A percentile compares a stretch with the other conserved stretches of the same genome.
Conservation (phyloP, 1,140 invertebrate genomes). For the Tetragonula clypearis region DNA sequence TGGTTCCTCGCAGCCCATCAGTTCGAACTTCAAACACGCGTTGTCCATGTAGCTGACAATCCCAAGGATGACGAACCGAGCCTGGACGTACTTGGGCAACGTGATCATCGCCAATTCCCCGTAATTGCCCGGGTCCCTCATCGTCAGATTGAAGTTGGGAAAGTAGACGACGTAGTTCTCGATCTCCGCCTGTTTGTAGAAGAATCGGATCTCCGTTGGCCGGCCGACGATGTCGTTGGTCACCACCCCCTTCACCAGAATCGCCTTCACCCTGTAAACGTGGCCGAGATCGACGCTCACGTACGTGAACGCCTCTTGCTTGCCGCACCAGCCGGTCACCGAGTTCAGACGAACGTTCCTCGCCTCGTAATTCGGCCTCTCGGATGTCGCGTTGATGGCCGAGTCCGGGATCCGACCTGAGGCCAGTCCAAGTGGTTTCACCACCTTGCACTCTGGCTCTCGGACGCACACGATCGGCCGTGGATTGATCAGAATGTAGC, state of each 20-base stretch:
- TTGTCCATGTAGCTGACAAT: conserved; percentile 98
- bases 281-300: conserved; percentile 96
- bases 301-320: conserved; percentile 97
- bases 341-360: conserved; percentile 95
- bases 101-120: conserved; percentile 98
- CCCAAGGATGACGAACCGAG: conserved; percentile 95
- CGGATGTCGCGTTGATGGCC: conserved; percentile 97
- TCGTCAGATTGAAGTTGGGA: conserved; percentile 96
- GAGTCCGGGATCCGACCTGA: conserved; percentile 96
- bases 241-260: conserved; percentile 96
- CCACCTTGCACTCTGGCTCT: conserved; percentile 96
- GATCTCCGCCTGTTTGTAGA: conserved; percentile 96
- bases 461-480: conserved; percentile 94
- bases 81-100: conserved; percentile 95
- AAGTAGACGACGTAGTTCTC: conserved; percentile 98
- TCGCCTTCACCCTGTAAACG: conserved; percentile 94
- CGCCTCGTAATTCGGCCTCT: conserved; percentile 95
- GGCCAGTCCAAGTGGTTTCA: conserved; percentile 94
- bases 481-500: conserved; percentile 96
- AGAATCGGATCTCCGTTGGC: conserved; percentile 97
- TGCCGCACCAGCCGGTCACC: conserved; percentile 97
- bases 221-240: conserved; percentile 97
- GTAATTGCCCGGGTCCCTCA: conserved; percentile 96
- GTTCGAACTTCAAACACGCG: conserved; percentile 97
- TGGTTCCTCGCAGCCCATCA: conserved; percentile 97